These are phyloP conservation scores for Trialeurodes vaporariorum DNA, from an alignment of 1,140 invertebrate species.

Conservation along the genomic window DNA sequence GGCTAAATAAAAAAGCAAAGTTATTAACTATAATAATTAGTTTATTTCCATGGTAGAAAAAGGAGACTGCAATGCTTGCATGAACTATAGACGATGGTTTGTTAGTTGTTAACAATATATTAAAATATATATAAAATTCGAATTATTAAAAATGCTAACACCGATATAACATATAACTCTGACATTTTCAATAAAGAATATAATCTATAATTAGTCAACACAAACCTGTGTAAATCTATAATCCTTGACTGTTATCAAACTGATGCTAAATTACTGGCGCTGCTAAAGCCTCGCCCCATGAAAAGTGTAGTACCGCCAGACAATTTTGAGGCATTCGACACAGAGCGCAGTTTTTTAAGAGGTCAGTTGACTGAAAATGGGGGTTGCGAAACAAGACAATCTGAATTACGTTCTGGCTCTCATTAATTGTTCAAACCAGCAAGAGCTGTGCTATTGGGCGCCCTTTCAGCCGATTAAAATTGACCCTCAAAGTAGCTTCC, in stretches of 20 bases:
- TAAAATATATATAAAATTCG: neutral
- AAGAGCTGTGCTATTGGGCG: too few species aligned
- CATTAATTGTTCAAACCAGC: too few species aligned
- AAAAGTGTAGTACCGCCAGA: neutral
- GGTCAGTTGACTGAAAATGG: neutral
- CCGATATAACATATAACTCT: neutral
- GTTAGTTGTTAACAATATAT: constrained; percentile 1
- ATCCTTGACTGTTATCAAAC: neutral
- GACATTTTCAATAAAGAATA: neutral
- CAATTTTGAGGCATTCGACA: neutral
- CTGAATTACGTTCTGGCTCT: too few species aligned
- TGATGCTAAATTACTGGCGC: neutral
- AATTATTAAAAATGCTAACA: constrained; percentile 1
- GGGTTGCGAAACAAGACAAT: too few species aligned
- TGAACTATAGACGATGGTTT: constrained; percentile 18
- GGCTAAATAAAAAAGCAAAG: too few species aligned
- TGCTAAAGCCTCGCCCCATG: neutral
- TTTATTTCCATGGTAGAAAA: constrained; percentile 27
- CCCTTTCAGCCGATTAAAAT: too few species aligned
- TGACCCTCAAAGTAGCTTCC: too few species aligned
- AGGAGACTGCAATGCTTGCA: constrained; percentile 27
- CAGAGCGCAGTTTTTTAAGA: neutral
- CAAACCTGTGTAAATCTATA: neutral
- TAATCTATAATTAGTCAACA: constrained; percentile 1
- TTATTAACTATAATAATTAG: constrained; percentile 28